Evolutionary conservation across 2,113 vertebrate genomes (phyloP).

Genomic region (Stigmatopora argus): DNA sequence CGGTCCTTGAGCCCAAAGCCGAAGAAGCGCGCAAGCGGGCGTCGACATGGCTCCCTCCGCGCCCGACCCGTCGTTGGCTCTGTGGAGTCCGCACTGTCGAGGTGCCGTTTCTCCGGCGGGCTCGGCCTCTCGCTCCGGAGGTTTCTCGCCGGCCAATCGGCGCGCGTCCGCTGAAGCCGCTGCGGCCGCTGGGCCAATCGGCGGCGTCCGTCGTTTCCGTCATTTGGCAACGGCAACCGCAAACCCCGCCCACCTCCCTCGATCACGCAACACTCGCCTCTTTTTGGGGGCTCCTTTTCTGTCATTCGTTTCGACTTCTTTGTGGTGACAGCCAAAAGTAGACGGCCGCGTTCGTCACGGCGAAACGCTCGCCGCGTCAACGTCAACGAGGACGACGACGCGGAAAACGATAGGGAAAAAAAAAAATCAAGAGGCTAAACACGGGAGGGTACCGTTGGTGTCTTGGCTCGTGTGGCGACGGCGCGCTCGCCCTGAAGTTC

Average conservation of each 20-base stretch:
- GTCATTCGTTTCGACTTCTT: no score
- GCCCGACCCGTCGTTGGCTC: background rate
- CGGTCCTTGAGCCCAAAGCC: slow-evolving; percentile 41
- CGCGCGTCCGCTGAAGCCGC: slow-evolving; percentile 26
- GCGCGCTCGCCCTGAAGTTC: slow-evolving; percentile 53
- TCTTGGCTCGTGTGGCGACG: slow-evolving; percentile 47
- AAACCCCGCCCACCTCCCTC: background rate
- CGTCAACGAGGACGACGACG: no score
- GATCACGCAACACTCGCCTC: background rate
- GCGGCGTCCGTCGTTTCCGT: slow-evolving; percentile 40
- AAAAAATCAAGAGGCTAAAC: background rate
- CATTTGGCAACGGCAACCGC: slow-evolving; percentile 35
- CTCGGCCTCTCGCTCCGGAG: slow-evolving; percentile 40
- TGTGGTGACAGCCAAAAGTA: no score
- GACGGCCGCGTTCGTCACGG: background rate
- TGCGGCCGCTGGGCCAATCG: slow-evolving; percentile 55
- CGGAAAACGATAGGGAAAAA: background rate
- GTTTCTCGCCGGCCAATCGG: slow-evolving; percentile 52
- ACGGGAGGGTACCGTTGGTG: slow-evolving; percentile 57
- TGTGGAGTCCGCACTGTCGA: background rate
- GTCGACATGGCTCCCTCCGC: slow-evolving; percentile 66
- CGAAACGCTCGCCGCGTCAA: background rate
- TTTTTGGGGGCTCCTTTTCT: background rate
- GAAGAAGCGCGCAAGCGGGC: slow-evolving; percentile 40
- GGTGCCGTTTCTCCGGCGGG: background rate